These are phyloP conservation scores for Metopia argyrocephala DNA, from an alignment of 2,888 invertebrate genomes.

Conservation along the genomic window DNA sequence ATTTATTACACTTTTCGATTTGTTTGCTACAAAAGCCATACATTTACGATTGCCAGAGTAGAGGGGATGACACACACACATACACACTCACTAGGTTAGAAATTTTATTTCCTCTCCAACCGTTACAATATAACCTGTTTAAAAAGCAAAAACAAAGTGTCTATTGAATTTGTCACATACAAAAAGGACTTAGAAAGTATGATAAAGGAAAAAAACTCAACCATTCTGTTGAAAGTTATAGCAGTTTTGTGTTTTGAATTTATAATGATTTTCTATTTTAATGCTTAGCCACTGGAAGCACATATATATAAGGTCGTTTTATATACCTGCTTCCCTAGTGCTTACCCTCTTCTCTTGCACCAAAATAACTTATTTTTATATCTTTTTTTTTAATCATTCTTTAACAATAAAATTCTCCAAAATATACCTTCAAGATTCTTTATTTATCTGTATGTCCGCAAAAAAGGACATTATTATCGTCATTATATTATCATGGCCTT, in stretches of 20 bases:
- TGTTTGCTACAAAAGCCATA: neutral
- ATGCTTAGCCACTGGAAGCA: slow-evolving; percentile 37
- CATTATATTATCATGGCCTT: slow-evolving; percentile 42
- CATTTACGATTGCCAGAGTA: too few relatives aligned
- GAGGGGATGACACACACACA: too few relatives aligned
- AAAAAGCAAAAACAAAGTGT: neutral
- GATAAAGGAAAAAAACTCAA: neutral
- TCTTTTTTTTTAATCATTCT: neutral
- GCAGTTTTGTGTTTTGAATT: slow-evolving; percentile 58
- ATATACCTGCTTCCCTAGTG: neutral
- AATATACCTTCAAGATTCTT: slow-evolving; percentile 30
- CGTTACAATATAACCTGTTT: neutral
- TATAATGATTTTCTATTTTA: slow-evolving; percentile 59
- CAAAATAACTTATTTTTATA: neutral
- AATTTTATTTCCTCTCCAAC: neutral
- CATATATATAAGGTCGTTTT: slow-evolving; percentile 52
- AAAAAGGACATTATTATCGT: slow-evolving; percentile 65
- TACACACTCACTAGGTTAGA: too few relatives aligned
- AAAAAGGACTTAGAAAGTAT: slow-evolving; percentile 5
- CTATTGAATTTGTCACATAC: slow-evolving; percentile 58
- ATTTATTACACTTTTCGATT: slow-evolving; percentile 61
- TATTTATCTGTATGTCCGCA: neutral
- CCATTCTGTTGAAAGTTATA: slow-evolving; percentile 54
- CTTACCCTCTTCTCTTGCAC: neutral
- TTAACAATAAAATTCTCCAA: slow-evolving; percentile 37